These are phyloP conservation scores for Megalops atlanticus DNA, from an alignment of 2,113 vertebrate genomes.

Conservation along the genomic window DNA sequence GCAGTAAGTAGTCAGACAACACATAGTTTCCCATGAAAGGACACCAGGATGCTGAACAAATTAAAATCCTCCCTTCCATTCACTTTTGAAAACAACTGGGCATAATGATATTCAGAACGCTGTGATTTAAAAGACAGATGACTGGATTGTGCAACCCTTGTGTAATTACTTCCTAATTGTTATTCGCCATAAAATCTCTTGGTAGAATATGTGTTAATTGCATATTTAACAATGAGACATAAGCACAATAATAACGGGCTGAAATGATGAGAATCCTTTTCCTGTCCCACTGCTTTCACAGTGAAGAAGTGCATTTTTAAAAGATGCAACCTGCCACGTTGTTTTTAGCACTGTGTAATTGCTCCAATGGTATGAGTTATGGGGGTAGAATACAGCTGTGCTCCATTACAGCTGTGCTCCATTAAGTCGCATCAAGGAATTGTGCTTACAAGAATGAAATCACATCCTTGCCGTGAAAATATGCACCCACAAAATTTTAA, in stretches of 20 bases:
- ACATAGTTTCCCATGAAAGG: constrained; percentile 43
- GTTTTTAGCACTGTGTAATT: constrained; percentile 22
- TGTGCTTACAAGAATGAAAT: not conserved
- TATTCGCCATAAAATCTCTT: constrained; percentile 55
- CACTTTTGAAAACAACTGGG: constrained; percentile 50
- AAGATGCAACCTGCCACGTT: not conserved
- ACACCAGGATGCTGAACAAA: constrained; percentile 44
- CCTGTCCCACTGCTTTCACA: not conserved
- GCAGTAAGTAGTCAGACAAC: constrained; percentile 32
- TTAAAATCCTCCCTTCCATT: constrained; percentile 48
- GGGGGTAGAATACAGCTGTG: not conserved
- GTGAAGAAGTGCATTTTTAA: not conserved
- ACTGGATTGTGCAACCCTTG: constrained; percentile 55
- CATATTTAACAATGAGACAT: constrained; percentile 59
- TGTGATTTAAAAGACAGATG: constrained; percentile 61
- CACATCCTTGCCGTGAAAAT: not conserved
- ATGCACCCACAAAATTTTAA: not conserved
- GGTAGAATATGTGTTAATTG: constrained; percentile 60
- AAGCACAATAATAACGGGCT: constrained; percentile 37
- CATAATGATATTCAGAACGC: constrained; percentile 51
- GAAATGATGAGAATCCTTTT: constrained; percentile 25
- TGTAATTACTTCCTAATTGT: constrained; percentile 65
- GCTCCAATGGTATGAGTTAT: not conserved
- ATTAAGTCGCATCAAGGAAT: constrained; percentile 8
- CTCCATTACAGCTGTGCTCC: constrained; percentile 10